phyloP scores from a whole-genome alignment of 2,888 invertebrate genomes.

The Pandemis heparana region DNA sequence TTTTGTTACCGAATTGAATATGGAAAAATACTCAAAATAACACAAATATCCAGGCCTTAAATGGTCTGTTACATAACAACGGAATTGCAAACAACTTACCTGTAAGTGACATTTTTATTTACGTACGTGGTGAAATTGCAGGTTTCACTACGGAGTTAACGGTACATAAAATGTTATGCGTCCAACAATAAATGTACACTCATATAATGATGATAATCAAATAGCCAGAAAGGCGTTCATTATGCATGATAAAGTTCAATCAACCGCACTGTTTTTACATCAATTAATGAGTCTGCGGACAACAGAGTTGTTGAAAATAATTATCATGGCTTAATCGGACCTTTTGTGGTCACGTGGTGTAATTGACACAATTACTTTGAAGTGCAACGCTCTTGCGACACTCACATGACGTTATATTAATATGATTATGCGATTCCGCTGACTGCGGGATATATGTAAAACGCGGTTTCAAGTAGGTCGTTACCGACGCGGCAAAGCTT shows the following conservation, averaged over 20 bases:
- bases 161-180: conserved; percentile 46
- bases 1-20: no score
- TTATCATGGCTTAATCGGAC: conserved; percentile 53
- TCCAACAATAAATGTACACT: conserved; percentile 1
- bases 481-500: conserved; percentile 6
- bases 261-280: conserved; percentile 10
- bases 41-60: neutral
- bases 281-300: conserved; percentile 1
- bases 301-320: conserved; percentile 24
- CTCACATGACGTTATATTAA: conserved; percentile 3
- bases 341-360: conserved; percentile 55
- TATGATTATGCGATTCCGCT: conserved; percentile 18
- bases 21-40: neutral
- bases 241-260: conserved; percentile 30
- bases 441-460: conserved; percentile 11
- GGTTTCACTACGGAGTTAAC: conserved; percentile 3
- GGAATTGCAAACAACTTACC: neutral
- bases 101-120: neutral
- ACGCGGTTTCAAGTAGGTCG: conserved; percentile 6
- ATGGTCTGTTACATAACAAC: neutral
- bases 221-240: conserved; percentile 4
- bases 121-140: neutral
- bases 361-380: conserved; percentile 58
- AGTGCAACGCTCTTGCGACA: conserved; percentile 33
- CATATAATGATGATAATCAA: conserved; percentile 3